phyloP scores from a whole-genome alignment of 2,113 vertebrate species.

The Cariama cristata region DNA sequence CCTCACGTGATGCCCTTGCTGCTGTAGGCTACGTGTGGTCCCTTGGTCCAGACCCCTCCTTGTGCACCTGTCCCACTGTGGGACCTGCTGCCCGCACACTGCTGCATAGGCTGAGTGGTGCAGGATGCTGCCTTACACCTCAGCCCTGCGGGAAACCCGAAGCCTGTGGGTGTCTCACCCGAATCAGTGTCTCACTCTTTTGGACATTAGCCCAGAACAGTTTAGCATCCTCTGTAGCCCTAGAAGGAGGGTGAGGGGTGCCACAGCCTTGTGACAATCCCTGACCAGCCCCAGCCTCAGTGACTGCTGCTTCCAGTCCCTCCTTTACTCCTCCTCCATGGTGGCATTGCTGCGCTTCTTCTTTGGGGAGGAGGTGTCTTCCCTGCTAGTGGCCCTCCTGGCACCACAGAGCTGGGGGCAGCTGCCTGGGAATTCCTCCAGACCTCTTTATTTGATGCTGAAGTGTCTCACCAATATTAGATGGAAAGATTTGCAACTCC shows the following conservation, averaged over 20 bases:
- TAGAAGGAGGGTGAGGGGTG: not conserved
- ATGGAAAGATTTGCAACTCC: not conserved
- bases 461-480: not conserved
- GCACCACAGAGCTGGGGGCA: not conserved
- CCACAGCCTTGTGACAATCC: not conserved
- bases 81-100: not conserved
- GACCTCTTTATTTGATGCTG: not conserved
- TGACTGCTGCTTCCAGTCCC: not conserved
- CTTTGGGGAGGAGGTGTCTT: not conserved
- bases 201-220: not conserved
- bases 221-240: not conserved
- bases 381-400: not conserved
- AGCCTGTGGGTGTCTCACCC: not conserved
- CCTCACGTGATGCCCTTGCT: not conserved
- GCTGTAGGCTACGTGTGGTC: rapidly evolving
- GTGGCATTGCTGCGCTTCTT: not conserved
- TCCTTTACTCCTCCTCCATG: not conserved
- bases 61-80: rapidly evolving
- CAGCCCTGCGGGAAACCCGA: not conserved
- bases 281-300: not conserved
- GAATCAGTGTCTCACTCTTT: not conserved
- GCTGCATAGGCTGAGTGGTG: not conserved
- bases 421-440: not conserved
- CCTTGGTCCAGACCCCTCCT: not conserved
- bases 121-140: not conserved